phyloP scores from a whole-genome alignment of 2,888 invertebrate genomes.

The Corbicula japonica region DNA sequence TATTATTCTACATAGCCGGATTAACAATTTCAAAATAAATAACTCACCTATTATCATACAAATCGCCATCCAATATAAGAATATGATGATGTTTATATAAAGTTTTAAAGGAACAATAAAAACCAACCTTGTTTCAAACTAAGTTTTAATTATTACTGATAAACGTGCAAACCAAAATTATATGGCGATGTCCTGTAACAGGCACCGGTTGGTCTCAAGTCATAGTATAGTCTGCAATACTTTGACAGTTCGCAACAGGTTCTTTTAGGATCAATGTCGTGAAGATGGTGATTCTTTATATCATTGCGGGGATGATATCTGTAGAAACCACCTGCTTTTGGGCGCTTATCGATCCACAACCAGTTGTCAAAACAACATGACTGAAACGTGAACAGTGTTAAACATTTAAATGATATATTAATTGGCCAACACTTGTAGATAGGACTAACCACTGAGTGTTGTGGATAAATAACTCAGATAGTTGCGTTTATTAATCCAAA shows the following conservation, averaged over 20 bases:
- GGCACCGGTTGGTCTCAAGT: constrained; percentile 24
- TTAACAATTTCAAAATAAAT: neutral
- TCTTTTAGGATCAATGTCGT: constrained; percentile 19
- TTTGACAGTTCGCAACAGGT: constrained; percentile 28
- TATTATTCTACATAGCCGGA: neutral
- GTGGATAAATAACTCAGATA: too few relatives aligned
- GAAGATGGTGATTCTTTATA: constrained; percentile 10
- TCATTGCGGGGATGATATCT: constrained; percentile 25
- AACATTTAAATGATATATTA: too few relatives aligned
- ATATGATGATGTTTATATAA: neutral
- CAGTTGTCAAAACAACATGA: constrained; percentile 42
- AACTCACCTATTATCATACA: neutral
- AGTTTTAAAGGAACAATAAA: neutral
- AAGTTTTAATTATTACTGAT: neutral
- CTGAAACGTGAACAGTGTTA: too few relatives aligned
- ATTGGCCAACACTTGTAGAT: too few relatives aligned
- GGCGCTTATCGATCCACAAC: constrained; percentile 24
- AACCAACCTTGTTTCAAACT: too few relatives aligned
- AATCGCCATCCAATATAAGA: neutral
- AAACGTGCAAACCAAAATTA: neutral
- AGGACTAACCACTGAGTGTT: too few relatives aligned
- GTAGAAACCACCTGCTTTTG: constrained; percentile 32
- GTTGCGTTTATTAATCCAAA: too few relatives aligned
- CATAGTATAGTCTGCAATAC: constrained; percentile 35
- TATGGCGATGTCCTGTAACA: constrained; percentile 30